Evolutionary conservation across 2,888 invertebrate genomes (phyloP).

Genomic region (Eustalomyia histrio): DNA sequence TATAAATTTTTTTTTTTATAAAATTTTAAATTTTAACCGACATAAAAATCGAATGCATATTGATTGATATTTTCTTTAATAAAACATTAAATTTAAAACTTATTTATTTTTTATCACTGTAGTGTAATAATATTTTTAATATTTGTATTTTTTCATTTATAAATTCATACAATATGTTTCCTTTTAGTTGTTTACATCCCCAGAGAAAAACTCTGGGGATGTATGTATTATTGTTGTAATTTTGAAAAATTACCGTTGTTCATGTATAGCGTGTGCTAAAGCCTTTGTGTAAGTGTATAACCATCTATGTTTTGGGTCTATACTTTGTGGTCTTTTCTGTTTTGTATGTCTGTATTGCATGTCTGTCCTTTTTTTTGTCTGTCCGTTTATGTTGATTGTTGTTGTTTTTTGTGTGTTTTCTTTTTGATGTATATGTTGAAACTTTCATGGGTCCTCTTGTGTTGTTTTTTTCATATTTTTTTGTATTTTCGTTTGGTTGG

Average conservation of each 20-base stretch:
- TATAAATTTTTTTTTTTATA: too few relatives aligned
- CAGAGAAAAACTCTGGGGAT: conserved; percentile 47
- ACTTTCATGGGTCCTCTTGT: conserved; percentile 60
- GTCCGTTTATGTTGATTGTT: conserved; percentile 15
- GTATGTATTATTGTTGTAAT: conserved; percentile 50
- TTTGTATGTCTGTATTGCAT: conserved; percentile 12
- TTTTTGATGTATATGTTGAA: conserved; percentile 48
- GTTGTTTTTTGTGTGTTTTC: conserved; percentile 53
- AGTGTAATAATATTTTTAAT: neutral
- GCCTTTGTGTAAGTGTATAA: conserved; percentile 11
- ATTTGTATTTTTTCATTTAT: conserved; percentile 15
- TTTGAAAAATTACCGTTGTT: conserved; percentile 62
- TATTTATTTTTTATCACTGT: conserved; percentile 7
- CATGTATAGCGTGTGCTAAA: conserved; percentile 1
- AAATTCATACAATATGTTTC: conserved; percentile 47
- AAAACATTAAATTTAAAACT: neutral
- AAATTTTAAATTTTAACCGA: too few relatives aligned
- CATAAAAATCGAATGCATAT: too few relatives aligned
- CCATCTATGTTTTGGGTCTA: conserved; percentile 11
- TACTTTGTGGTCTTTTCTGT: conserved; percentile 46
- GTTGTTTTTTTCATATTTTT: conserved; percentile 13
- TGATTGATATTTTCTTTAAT: conserved; percentile 5
- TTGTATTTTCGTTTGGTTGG: conserved; percentile 10
- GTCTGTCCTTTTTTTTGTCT: conserved; percentile 10
- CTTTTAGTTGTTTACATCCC: conserved; percentile 66